phyloP scores from a whole-genome alignment of 2,113 vertebrate genomes.

The Diphyllodes magnificus region DNA sequence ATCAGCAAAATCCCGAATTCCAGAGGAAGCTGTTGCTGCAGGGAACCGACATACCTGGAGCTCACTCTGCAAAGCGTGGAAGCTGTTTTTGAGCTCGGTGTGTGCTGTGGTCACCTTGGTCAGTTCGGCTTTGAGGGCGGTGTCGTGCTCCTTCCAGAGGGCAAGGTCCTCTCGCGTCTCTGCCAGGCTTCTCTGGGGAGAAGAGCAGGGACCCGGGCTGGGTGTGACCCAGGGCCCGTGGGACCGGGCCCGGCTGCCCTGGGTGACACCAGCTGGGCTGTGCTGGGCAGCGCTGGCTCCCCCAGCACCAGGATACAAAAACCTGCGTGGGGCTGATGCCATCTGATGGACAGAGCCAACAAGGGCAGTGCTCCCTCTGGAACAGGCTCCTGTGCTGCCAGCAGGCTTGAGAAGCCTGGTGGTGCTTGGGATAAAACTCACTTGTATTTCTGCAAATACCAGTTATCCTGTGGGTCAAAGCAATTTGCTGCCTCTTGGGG shows the following conservation, averaged over 20 bases:
- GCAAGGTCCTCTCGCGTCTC: slow-evolving; percentile 68
- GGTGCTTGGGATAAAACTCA: neutral
- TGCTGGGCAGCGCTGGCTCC: neutral
- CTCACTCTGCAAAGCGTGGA: slow-evolving; percentile 77
- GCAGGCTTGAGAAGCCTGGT: neutral
- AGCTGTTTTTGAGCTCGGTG: slow-evolving; percentile 66
- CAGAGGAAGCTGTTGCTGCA: fast-evolving
- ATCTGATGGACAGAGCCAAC: neutral
- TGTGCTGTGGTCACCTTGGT: slow-evolving; percentile 67
- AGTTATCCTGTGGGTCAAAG: neutral
- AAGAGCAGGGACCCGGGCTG: neutral
- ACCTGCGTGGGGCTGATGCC: neutral
- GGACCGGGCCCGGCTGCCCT: neutral
- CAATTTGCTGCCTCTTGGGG: neutral
- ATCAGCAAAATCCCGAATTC: fast-evolving
- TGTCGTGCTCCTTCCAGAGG: slow-evolving; percentile 77
- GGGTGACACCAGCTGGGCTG: neutral
- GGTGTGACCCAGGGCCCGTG: neutral
- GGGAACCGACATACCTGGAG: slow-evolving; percentile 74
- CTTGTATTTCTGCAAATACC: neutral
- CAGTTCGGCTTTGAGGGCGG: slow-evolving; percentile 70
- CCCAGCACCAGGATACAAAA: fast-evolving
- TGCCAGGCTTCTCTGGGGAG: slow-evolving; percentile 75
- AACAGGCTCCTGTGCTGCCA: fast-evolving
- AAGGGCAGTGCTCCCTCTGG: fast-evolving